A percentile compares a stretch with the other conserved stretches of the same genome.
Evolutionary conservation across 2,888 invertebrate species (phyloP).

Genomic region (Drosophila imparisetae): DNA sequence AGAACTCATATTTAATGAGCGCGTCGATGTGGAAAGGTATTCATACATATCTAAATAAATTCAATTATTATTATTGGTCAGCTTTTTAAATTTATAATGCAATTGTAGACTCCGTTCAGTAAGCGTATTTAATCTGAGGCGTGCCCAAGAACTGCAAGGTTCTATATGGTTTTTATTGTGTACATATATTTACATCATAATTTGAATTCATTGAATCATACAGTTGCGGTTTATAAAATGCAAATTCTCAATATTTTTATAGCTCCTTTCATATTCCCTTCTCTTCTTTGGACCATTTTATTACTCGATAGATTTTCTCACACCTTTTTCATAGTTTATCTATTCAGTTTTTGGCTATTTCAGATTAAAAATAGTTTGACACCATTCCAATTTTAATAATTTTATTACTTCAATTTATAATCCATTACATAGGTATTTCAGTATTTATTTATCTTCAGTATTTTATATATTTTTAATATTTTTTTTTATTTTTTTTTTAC

Average conservation of each 20-base stretch:
- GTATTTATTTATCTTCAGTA: neutral
- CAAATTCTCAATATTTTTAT: neutral
- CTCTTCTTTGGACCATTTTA: fast-evolving
- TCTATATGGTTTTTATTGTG: neutral
- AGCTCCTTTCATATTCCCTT: neutral
- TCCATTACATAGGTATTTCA: neutral
- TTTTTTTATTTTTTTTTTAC: neutral
- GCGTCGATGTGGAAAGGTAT: slow-evolving; percentile 2
- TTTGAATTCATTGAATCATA: neutral
- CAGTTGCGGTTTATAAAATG: neutral
- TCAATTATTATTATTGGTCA: neutral
- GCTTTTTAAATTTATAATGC: neutral
- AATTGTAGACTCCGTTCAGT: neutral
- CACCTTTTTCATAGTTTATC: neutral
- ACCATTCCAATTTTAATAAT: neutral
- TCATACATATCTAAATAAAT: neutral
- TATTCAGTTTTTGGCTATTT: neutral
- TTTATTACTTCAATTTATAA: neutral
- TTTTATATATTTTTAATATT: neutral
- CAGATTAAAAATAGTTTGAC: neutral
- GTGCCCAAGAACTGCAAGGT: neutral
- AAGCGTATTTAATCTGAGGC: neutral
- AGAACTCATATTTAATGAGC: slow-evolving; percentile 1
- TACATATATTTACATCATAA: neutral
- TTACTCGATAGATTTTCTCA: neutral